Evolutionary conservation across 2,113 vertebrate genomes (phyloP).

Genomic region (Pyxicephalus adspersus): DNA sequence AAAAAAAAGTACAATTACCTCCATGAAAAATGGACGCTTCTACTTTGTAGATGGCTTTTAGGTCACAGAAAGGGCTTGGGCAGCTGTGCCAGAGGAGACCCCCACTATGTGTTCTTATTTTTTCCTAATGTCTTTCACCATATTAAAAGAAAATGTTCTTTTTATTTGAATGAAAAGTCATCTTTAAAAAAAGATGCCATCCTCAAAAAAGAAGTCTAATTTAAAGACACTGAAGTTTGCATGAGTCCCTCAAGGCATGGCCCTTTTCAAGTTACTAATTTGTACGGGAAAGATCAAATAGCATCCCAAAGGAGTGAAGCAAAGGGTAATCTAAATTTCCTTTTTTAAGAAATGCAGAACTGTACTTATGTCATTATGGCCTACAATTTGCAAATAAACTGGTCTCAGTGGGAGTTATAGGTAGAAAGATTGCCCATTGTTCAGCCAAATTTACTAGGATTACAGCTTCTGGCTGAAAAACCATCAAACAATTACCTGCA

Average conservation of each 20-base stretch:
- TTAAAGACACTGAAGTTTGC: slow-evolving; percentile 30
- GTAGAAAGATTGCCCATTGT: slow-evolving; percentile 40
- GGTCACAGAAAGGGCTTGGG: no score
- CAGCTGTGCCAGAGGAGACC: no score
- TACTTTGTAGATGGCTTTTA: no score
- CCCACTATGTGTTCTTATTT: background rate
- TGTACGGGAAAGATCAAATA: slow-evolving; percentile 53
- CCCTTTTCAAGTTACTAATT: slow-evolving; percentile 49
- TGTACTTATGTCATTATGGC: slow-evolving; percentile 39
- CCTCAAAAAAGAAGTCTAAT: slow-evolving; percentile 16
- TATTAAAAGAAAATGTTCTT: background rate
- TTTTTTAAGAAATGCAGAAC: slow-evolving; percentile 25
- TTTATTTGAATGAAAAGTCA: background rate
- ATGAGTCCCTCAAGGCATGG: slow-evolving; percentile 2
- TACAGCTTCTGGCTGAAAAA: slow-evolving; percentile 15
- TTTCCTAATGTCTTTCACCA: background rate
- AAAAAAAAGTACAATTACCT: no score
- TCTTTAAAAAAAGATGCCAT: background rate
- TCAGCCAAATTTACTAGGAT: slow-evolving; percentile 41
- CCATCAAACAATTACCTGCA: slow-evolving; percentile 29
- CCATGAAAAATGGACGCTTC: no score
- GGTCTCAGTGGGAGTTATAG: background rate
- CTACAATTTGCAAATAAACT: slow-evolving; percentile 40
- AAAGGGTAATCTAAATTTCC: slow-evolving; percentile 36
- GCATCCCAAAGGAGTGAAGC: slow-evolving; percentile 31